Percentiles rank a stretch among this genome's conserved stretches.
These are phyloP conservation scores for Paguma larvata DNA, from an alignment of 2,797 vertebrate genomes.

Conservation along the genomic window DNA sequence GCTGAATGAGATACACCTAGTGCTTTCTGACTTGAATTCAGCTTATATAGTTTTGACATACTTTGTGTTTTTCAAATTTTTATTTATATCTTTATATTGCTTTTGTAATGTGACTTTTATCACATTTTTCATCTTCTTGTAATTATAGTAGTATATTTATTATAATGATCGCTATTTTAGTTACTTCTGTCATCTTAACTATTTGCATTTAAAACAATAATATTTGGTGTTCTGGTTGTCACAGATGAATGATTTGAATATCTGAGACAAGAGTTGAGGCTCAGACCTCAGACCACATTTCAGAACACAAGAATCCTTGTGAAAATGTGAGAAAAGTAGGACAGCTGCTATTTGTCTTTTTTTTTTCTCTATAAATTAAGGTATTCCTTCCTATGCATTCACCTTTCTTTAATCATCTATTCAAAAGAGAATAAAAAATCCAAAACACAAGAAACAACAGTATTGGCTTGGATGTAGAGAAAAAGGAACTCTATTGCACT, in stretches of 20 bases:
- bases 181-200: not conserved
- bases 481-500: not conserved
- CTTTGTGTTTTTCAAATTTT: not conserved
- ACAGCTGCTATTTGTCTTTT: not conserved
- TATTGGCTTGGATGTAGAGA: not conserved
- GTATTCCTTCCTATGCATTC: not conserved
- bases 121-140: not conserved
- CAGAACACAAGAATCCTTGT: not conserved
- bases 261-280: not conserved
- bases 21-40: not conserved
- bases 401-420: not conserved
- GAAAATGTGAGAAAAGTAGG: not conserved
- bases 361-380: not conserved
- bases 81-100: not conserved
- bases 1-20: not conserved
- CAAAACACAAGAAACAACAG: not conserved
- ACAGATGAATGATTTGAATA: not conserved
- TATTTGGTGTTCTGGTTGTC: not conserved
- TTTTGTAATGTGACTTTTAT: not conserved
- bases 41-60: not conserved
- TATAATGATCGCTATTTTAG: not conserved
- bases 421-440: not conserved
- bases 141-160: not conserved
- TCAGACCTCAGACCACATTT: not conserved
- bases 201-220: not conserved